Percentiles rank a stretch among this genome's conserved stretches.
Evolutionary conservation across 2,797 vertebrate species (phyloP).

Genomic region (Gymnocypris eckloni): DNA sequence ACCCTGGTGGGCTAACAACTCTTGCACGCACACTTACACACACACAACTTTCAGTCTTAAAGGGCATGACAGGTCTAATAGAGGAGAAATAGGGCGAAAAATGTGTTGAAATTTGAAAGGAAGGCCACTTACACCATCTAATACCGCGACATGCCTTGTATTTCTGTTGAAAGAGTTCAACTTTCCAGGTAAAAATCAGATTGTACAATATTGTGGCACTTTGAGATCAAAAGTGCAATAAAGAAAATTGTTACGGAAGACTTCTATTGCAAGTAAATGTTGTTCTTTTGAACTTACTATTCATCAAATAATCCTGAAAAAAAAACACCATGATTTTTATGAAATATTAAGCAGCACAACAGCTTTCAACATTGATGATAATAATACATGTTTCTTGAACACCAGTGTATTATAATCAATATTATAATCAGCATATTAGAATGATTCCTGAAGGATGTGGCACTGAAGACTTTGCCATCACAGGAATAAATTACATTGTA

Average conservation of each 20-base stretch:
- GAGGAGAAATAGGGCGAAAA: not conserved
- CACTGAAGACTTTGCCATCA: not conserved
- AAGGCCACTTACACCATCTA: not conserved
- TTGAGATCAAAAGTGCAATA: not conserved
- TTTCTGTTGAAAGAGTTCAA: not conserved
- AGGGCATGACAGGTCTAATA: conserved; percentile 5
- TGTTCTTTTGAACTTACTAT: not conserved
- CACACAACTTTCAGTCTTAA: conserved; percentile 25
- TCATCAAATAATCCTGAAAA: not conserved
- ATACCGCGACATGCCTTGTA: not conserved
- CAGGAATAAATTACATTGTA: not conserved
- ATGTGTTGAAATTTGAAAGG: not conserved
- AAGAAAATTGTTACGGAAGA: no score
- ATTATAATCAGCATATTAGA: not conserved
- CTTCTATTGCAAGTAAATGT: not conserved
- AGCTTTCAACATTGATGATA: not conserved
- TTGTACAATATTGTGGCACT: not conserved
- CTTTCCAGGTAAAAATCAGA: not conserved
- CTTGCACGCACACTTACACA: conserved; percentile 38
- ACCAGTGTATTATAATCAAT: not conserved
- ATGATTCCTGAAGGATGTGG: not conserved
- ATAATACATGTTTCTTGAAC: not conserved
- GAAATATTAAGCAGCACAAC: not conserved
- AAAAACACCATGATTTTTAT: not conserved
- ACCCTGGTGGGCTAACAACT: conserved; percentile 25